A percentile compares a stretch with the other conserved stretches of the same genome.
phyloP scores from a whole-genome alignment of 2,113 vertebrate species.

The Pipa parva region DNA sequence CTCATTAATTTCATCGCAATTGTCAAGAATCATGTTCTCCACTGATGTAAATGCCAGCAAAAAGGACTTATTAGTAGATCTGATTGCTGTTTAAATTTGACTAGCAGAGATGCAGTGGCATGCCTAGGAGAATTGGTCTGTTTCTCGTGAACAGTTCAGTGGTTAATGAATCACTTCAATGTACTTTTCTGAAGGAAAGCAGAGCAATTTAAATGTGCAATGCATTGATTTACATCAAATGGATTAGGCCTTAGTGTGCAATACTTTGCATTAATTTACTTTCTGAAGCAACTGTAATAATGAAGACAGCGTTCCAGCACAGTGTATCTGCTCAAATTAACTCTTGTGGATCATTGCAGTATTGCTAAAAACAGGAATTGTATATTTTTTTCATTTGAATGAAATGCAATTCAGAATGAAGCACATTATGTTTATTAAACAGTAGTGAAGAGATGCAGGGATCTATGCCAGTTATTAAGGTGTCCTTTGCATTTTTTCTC shows the following conservation, averaged over 20 bases:
- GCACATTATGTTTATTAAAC: background rate
- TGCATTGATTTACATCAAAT: constrained; percentile 70
- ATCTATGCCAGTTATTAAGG: constrained; percentile 5
- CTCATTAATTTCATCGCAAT: constrained; percentile 64
- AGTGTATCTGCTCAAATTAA: constrained; percentile 42
- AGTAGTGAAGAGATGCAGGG: background rate
- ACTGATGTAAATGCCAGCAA: constrained; percentile 60
- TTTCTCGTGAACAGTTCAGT: constrained; percentile 60
- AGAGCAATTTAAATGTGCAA: constrained; percentile 62
- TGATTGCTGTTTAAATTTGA: constrained; percentile 74
- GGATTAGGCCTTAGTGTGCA: constrained; percentile 62
- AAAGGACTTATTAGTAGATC: constrained; percentile 64
- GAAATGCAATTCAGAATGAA: constrained; percentile 11
- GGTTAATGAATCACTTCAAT: constrained; percentile 67
- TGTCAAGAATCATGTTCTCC: constrained; percentile 61
- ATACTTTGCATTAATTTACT: constrained; percentile 63
- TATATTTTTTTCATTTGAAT: constrained; percentile 27
- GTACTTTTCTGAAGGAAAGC: constrained; percentile 67
- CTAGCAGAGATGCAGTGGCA: constrained; percentile 57
- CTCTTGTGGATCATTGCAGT: constrained; percentile 33
- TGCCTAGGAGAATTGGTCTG: constrained; percentile 59
- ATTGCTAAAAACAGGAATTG: constrained; percentile 45
- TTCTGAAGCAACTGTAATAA: constrained; percentile 54
- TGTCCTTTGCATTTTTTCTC: constrained; percentile 1
- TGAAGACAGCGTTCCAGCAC: constrained; percentile 45